Evolutionary conservation across 2,113 vertebrate genomes (phyloP).

Genomic region (Xenus cinereus): DNA sequence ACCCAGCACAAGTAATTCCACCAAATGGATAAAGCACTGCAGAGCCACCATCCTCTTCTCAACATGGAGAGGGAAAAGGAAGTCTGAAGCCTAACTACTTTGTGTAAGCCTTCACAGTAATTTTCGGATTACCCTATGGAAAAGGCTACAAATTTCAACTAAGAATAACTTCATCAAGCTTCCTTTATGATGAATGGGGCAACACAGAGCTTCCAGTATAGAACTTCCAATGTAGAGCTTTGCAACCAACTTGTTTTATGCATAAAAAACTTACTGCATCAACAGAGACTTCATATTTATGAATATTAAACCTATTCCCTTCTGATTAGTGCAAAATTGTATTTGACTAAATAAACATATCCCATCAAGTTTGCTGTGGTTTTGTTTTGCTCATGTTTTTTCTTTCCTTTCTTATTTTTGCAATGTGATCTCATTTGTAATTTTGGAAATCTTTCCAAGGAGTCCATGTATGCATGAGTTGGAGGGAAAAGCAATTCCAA

Average conservation of each 20-base stretch:
- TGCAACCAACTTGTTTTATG: not conserved
- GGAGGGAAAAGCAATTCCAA: not conserved
- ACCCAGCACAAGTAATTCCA: not conserved
- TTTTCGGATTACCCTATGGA: not conserved
- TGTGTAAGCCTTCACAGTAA: not conserved
- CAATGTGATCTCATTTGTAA: not conserved
- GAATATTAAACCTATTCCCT: not conserved
- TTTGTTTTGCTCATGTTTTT: not conserved
- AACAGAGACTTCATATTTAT: not conserved
- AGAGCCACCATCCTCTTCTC: not conserved
- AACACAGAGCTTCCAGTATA: not conserved
- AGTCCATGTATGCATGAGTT: not conserved
- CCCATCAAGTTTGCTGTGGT: not conserved
- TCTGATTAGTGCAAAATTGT: not conserved
- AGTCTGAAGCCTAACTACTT: not conserved
- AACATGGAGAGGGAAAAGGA: accelerated
- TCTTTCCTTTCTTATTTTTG: not conserved
- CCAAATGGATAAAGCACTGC: not conserved
- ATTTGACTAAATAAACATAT: not conserved
- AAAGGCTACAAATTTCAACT: not conserved
- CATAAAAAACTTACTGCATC: not conserved
- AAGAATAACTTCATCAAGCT: not conserved
- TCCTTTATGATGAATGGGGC: not conserved
- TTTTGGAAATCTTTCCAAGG: not conserved
- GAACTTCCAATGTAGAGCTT: not conserved